These are phyloP conservation scores for Aphyosemion australe DNA, from an alignment of 2,113 vertebrate genomes.

Conservation along the genomic window DNA sequence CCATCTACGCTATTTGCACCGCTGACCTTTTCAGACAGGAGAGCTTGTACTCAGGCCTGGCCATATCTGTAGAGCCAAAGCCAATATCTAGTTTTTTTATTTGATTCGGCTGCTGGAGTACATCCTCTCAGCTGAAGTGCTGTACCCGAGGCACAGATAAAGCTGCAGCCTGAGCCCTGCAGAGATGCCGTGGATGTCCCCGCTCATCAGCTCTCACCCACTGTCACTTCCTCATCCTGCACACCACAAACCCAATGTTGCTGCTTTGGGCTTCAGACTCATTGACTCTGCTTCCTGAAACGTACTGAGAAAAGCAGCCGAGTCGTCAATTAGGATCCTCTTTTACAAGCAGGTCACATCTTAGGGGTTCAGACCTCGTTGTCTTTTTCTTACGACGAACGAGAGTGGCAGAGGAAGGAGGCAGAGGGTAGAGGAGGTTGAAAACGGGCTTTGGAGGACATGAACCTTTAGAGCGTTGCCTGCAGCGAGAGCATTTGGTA, in stretches of 20 bases:
- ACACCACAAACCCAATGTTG: not conserved
- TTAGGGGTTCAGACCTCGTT: slow-evolving; percentile 11
- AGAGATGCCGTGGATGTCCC: slow-evolving; percentile 25
- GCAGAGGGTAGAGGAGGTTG: slow-evolving; percentile 34
- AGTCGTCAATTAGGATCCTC: slow-evolving; percentile 24
- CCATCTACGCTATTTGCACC: slow-evolving; percentile 42
- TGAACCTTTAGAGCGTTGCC: slow-evolving; percentile 45
- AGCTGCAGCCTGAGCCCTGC: slow-evolving; percentile 39
- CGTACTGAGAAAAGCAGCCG: slow-evolving; percentile 4
- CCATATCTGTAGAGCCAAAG: slow-evolving; percentile 46
- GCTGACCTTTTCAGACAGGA: slow-evolving; percentile 66
- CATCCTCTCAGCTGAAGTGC: slow-evolving; percentile 40
- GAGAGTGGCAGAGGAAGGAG: slow-evolving; percentile 27
- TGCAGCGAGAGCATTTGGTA: slow-evolving; percentile 62
- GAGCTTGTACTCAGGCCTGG: slow-evolving; percentile 22
- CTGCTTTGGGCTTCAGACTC: slow-evolving; percentile 5
- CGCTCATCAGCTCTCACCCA: slow-evolving; percentile 30
- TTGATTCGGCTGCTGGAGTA: slow-evolving; percentile 61
- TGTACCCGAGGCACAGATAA: slow-evolving; percentile 50
- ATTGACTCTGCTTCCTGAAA: slow-evolving; percentile 30
- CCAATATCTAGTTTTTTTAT: slow-evolving; percentile 66
- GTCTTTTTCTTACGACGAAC: slow-evolving; percentile 26
- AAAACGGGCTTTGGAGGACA: slow-evolving; percentile 50
- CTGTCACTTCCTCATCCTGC: slow-evolving; percentile 37
- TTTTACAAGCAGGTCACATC: slow-evolving; percentile 18